Percentiles rank a stretch among this genome's conserved stretches.
Evolutionary conservation across 2,888 invertebrate species (phyloP).

Genomic region (Mythimna impura): DNA sequence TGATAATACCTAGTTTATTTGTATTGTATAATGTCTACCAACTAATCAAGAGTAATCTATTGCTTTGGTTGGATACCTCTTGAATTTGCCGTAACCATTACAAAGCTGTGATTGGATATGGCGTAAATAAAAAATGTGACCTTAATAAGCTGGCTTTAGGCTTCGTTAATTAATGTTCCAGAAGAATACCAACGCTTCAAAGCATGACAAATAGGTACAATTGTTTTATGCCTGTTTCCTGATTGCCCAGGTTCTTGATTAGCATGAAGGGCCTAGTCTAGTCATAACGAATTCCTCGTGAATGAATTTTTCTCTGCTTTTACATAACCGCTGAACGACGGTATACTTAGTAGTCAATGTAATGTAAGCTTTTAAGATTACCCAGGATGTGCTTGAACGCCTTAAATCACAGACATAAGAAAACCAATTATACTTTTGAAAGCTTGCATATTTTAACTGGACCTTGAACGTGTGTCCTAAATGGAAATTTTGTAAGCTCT

Average conservation of each 20-base stretch:
- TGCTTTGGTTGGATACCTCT: conserved; percentile 29
- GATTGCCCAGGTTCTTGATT: neutral
- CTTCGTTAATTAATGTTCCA: conserved; percentile 34
- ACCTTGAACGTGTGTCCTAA: neutral
- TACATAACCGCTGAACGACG: too few species aligned
- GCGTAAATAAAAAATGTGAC: conserved; percentile 6
- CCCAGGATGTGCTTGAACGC: neutral
- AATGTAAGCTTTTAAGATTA: neutral
- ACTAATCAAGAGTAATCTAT: conserved; percentile 46
- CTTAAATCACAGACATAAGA: neutral
- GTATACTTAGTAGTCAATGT: too few species aligned
- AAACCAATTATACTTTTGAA: neutral
- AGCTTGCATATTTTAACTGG: neutral
- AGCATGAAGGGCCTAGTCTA: neutral
- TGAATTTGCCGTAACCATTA: conserved; percentile 40
- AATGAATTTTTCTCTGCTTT: neutral
- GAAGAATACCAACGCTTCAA: conserved; percentile 1
- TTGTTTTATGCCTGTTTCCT: neutral
- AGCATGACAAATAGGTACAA: neutral
- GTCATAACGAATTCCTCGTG: neutral
- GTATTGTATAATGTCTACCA: conserved; percentile 53
- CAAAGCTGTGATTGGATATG: conserved; percentile 16
- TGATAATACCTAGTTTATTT: conserved; percentile 58
- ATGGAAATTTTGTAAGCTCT: neutral
- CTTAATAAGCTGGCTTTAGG: conserved; percentile 15